phyloP scores from a whole-genome alignment of 2,888 invertebrate genomes.

The Lottia scabra region DNA sequence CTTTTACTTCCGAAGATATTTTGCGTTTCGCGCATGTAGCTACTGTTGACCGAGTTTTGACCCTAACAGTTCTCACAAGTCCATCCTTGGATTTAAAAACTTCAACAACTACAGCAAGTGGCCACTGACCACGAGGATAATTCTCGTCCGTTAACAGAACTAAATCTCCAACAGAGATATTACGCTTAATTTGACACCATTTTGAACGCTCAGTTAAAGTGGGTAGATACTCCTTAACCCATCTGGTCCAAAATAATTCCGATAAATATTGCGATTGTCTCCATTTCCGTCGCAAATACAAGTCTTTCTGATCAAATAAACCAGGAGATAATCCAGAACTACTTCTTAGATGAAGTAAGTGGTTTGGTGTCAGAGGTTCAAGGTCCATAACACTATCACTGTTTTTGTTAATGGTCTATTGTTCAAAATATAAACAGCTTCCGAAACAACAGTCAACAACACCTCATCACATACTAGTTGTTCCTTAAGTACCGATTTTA shows the following conservation, averaged over 20 bases:
- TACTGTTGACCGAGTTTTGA: neutral
- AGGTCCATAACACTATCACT: conserved; percentile 15
- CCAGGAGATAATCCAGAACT: conserved; percentile 18
- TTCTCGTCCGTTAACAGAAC: neutral
- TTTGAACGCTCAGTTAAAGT: neutral
- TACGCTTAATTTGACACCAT: neutral
- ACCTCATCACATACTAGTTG: no score
- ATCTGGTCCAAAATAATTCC: no score
- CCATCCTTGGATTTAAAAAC: neutral
- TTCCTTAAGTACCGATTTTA: no score
- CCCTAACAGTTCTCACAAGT: no score
- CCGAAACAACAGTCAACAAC: no score
- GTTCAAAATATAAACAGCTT: no score
- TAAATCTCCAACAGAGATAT: neutral
- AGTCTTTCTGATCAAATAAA: conserved; percentile 8
- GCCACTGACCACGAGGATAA: neutral
- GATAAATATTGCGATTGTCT: neutral
- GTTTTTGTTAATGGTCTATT: conserved; percentile 27
- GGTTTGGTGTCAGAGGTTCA: conserved; percentile 48
- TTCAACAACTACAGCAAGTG: neutral
- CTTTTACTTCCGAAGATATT: no score
- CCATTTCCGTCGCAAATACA: neutral
- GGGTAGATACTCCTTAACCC: neutral
- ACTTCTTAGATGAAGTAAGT: conserved; percentile 50
- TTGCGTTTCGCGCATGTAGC: no score